Evolutionary conservation across 37 sponge, comb jelly and placozoan species (phyloP), one percentile per base, ranked within the genome.

Genomic region (Aphrocallistes beatrix): DNA sequence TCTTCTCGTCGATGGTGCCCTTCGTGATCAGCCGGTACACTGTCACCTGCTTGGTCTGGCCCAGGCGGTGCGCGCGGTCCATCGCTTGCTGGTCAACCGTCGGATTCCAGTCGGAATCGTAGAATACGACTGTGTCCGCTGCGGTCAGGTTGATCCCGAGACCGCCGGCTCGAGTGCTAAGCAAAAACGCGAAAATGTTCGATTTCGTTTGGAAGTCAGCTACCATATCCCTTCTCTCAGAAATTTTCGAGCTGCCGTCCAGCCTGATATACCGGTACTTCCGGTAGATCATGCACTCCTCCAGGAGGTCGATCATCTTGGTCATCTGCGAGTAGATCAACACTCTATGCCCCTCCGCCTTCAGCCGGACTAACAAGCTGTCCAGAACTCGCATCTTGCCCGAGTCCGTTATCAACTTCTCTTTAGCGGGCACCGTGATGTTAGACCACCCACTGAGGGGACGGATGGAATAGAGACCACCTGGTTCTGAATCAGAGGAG

Each of bases 31-130:
- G 89, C 10, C 97, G 87, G 51, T 96, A 96, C 23, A 96, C 97
- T 17, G 97, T 96, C 32, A 96, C 94, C 86, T 96, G 94, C 75
- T 91, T 92, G 37, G 97, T 96, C 86, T 96, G 97, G 0, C 97
- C 97, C 37, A 96, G 90, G n/a, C 97, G 45, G 85, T 96, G 97
- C 17, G 97, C 97, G 3, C 97, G 83, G 85, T 96, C 97, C 97
- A 96, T 96, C 0, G 97, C 97, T 88, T 96, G 97, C 87, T 96
- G 97, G 51, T 96, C 97, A 42, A 96, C 97, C 32, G 97, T 96
- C 10, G 97, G 97, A 83, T 94, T 96, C 97, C 97, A 96, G 83
- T 96, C 97, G 48, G 91, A 91, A 86, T 96, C 97, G 86, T 90
- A 96, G 88, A 96, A 96, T 34, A 96, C 91, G 36, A 96, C 97